phyloP scores from a whole-genome alignment of 1,140 invertebrate genomes.

The Lucilia cuprina region DNA sequence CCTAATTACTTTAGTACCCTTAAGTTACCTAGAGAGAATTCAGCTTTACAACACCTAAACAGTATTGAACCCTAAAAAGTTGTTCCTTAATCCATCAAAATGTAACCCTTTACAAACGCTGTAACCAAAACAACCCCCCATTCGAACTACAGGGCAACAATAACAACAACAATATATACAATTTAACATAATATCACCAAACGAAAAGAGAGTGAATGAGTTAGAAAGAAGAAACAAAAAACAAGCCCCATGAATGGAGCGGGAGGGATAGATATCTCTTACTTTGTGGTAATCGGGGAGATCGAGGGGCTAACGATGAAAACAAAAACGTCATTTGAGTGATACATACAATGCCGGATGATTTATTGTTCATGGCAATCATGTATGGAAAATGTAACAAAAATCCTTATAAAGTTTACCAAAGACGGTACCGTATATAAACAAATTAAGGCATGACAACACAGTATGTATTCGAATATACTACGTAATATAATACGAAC shows the following conservation, averaged over 20 bases:
- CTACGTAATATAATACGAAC: background rate
- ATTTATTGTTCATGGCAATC: slow-evolving; percentile 33
- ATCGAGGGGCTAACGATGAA: no score
- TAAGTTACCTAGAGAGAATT: no score
- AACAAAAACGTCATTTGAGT: slow-evolving; percentile 29
- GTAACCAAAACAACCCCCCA: no score
- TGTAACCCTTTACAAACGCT: no score
- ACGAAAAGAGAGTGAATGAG: background rate
- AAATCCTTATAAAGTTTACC: slow-evolving; percentile 34
- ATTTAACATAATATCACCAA: slow-evolving; percentile 24
- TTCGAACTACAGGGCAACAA: background rate
- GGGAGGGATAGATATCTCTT: no score
- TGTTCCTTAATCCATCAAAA: no score
- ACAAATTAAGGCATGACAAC: slow-evolving; percentile 29
- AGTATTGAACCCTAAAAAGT: no score
- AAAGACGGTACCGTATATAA: slow-evolving; percentile 31
- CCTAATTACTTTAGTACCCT: no score
- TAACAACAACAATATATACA: background rate
- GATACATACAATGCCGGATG: slow-evolving; percentile 30
- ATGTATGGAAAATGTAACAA: slow-evolving; percentile 31
- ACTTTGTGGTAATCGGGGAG: background rate
- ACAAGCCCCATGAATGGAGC: background rate
- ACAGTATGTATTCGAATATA: slow-evolving; percentile 6
- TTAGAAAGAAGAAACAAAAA: background rate
- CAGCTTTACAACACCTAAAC: no score